These are phyloP conservation scores for Oryzias curvinotus DNA, from an alignment of 2,113 vertebrate species.

Conservation along the genomic window DNA sequence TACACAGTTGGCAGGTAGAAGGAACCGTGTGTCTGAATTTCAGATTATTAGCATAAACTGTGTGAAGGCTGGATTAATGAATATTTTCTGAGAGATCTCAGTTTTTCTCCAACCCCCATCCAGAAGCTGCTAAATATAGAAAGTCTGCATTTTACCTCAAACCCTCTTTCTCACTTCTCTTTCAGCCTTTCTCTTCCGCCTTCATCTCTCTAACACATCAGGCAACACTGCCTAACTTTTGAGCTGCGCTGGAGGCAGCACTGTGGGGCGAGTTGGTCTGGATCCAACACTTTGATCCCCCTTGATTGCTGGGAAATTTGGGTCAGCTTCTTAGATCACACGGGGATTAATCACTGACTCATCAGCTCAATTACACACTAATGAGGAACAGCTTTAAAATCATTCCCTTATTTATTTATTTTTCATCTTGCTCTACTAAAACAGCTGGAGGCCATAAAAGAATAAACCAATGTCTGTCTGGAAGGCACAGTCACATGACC, in stretches of 20 bases:
- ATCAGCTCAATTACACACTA: background rate
- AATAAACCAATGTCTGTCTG: too few species aligned
- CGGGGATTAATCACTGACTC: slow-evolving; percentile 21
- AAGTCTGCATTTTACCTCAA: slow-evolving; percentile 48
- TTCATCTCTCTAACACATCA: slow-evolving; percentile 20
- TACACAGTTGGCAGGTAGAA: slow-evolving; percentile 15
- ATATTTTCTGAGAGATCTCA: slow-evolving; percentile 30
- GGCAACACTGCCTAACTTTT: slow-evolving; percentile 12
- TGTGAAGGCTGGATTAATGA: slow-evolving; percentile 8
- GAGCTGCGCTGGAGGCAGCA: background rate
- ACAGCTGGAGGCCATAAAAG: background rate
- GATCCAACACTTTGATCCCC: slow-evolving; percentile 24
- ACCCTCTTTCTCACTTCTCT: slow-evolving; percentile 30
- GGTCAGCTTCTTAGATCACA: slow-evolving; percentile 3
- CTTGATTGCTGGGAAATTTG: slow-evolving; percentile 24
- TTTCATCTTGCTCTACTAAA: background rate
- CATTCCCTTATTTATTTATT: background rate
- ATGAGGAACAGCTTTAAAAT: background rate
- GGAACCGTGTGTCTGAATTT: background rate
- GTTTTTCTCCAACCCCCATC: slow-evolving; percentile 24
- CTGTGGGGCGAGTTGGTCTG: slow-evolving; percentile 9
- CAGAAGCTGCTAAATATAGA: slow-evolving; percentile 68
- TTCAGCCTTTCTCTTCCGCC: slow-evolving; percentile 14
- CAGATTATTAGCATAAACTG: background rate
- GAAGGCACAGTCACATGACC: too few species aligned